A percentile compares a stretch with the other conserved stretches of the same genome.
Conservation (phyloP, 2,888 invertebrate species). For the Ornithoptera alexandrae region DNA sequence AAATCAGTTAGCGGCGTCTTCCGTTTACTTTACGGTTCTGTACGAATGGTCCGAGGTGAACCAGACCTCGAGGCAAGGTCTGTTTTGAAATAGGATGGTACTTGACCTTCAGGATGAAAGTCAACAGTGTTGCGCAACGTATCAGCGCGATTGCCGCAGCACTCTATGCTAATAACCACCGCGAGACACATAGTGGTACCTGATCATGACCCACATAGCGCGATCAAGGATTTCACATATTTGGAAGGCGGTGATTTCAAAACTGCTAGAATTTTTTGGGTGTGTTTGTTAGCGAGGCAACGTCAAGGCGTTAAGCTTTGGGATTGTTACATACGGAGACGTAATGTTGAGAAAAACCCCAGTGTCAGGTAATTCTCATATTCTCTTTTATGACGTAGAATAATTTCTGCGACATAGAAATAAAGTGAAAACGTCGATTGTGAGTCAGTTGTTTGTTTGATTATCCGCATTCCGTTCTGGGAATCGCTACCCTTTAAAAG, state of each 20-base stretch:
- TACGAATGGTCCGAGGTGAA: slow-evolving; percentile 67
- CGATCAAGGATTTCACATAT: slow-evolving; percentile 79
- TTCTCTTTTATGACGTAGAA: slow-evolving; percentile 15
- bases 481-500: slow-evolving; percentile 17
- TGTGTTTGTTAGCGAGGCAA: slow-evolving; percentile 56
- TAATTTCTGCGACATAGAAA: slow-evolving; percentile 28
- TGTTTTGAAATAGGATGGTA: slow-evolving; percentile 79
- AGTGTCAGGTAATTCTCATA: slow-evolving; percentile 5
- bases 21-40: slow-evolving; percentile 65
- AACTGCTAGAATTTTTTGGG: slow-evolving; percentile 65
- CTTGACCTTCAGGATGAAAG: slow-evolving; percentile 80
- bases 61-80: slow-evolving; percentile 73
- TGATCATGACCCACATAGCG: slow-evolving; percentile 76
- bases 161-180: slow-evolving; percentile 74
- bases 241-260: slow-evolving; percentile 76
- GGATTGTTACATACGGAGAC: slow-evolving; percentile 41
- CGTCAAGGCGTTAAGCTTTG: slow-evolving; percentile 47
- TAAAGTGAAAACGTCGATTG: slow-evolving; percentile 32
- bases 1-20: slow-evolving; percentile 68
- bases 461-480: slow-evolving; percentile 36
- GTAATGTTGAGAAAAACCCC: slow-evolving; percentile 23
- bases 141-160: slow-evolving; percentile 62
- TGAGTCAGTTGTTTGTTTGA: slow-evolving; percentile 34
- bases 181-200: slow-evolving; percentile 73
- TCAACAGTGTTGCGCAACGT: slow-evolving; percentile 75